phyloP scores from a whole-genome alignment of 2,888 invertebrate species.

The Anticlea derivata region DNA sequence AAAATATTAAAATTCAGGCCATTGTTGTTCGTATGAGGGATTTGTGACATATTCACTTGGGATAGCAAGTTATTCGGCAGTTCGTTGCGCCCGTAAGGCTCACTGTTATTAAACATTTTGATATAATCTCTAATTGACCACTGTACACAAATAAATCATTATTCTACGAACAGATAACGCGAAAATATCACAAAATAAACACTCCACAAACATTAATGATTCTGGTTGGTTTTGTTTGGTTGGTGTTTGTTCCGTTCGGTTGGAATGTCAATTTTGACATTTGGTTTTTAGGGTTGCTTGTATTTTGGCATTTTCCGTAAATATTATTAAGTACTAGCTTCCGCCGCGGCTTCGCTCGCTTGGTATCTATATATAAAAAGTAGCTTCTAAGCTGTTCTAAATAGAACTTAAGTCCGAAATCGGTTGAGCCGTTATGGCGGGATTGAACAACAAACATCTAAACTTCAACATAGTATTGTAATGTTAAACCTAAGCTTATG shows the following conservation, averaged over 20 bases:
- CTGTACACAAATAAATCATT: not conserved
- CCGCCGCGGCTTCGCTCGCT: too few species aligned
- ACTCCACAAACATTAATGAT: slow-evolving; percentile 11
- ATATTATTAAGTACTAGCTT: too few species aligned
- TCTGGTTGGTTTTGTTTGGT: not conserved
- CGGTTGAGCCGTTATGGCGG: too few species aligned
- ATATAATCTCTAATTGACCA: not conserved
- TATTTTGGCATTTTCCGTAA: not conserved
- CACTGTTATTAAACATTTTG: slow-evolving; percentile 72
- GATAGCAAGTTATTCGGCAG: slow-evolving; percentile 60
- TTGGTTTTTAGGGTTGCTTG: not conserved
- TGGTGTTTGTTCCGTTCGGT: too few species aligned
- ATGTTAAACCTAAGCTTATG: too few species aligned
- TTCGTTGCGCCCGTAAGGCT: slow-evolving; percentile 65
- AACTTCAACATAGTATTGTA: too few species aligned
- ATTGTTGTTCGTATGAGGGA: slow-evolving; percentile 52
- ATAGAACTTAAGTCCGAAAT: too few species aligned
- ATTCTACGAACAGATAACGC: slow-evolving; percentile 3
- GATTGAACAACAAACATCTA: too few species aligned
- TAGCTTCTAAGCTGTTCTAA: too few species aligned
- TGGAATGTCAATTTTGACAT: not conserved
- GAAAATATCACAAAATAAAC: slow-evolving; percentile 15
- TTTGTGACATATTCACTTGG: slow-evolving; percentile 48
- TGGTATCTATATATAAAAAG: too few species aligned
- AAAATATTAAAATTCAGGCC: slow-evolving; percentile 61